These are phyloP conservation scores for Melanotaenia nigrans DNA, from an alignment of 2,797 vertebrate genomes.

Conservation along the genomic window DNA sequence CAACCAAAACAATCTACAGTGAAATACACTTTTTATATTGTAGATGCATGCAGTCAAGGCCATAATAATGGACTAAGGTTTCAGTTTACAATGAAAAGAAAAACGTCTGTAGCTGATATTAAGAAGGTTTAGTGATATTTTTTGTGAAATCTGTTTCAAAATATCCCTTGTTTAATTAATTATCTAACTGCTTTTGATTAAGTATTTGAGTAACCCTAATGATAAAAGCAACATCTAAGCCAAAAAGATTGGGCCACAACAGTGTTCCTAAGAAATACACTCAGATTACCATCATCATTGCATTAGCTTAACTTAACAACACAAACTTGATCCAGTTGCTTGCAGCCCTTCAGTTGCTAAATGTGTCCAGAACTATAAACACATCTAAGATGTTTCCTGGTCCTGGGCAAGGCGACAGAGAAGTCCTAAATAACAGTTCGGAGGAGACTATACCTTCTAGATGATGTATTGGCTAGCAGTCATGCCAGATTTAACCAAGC, in stretches of 20 bases:
- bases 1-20: neutral
- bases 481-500: too few species aligned
- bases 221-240: neutral
- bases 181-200: neutral
- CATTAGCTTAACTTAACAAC: neutral
- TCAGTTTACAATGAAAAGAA: neutral
- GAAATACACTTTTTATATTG: conserved; percentile 2
- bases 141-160: neutral
- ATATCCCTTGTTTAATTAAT: neutral
- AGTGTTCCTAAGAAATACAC: neutral
- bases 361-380: too few species aligned
- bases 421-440: too few species aligned
- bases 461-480: too few species aligned
- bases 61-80: neutral
- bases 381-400: too few species aligned
- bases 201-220: neutral
- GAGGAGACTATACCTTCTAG: too few species aligned
- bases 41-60: neutral
- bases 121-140: neutral
- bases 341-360: neutral
- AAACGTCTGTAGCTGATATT: neutral
- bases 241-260: neutral
- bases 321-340: neutral
- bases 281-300: neutral
- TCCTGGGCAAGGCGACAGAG: too few species aligned